phyloP scores from a whole-genome alignment of 37 sponge, comb jelly and placozoan genomes.

The Amphimedon queenslandica region DNA sequence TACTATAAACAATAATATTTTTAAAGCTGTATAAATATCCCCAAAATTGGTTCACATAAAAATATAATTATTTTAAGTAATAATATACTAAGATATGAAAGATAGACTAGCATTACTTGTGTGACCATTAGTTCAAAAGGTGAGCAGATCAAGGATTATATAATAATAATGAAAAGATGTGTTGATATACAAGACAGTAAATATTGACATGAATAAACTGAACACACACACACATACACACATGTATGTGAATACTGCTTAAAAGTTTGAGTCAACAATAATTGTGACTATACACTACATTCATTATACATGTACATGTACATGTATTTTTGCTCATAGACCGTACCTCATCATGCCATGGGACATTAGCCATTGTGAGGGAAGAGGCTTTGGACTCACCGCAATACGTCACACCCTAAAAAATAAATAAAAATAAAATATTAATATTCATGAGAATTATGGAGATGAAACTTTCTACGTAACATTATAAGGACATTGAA shows the following conservation, averaged over 20 bases:
- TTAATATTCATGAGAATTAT: no score
- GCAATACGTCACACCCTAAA: slow-evolving; percentile 93
- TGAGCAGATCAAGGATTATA: no score
- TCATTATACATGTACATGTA: neutral
- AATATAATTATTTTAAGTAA: neutral
- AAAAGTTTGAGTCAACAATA: neutral
- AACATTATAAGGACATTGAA: neutral
- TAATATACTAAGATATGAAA: no score
- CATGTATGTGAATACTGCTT: no score
- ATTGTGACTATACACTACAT: neutral
- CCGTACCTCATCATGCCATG: slow-evolving; percentile 94
- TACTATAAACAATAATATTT: no score
- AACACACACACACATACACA: neutral
- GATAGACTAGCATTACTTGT: no score
- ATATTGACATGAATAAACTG: neutral
- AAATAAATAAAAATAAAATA: neutral
- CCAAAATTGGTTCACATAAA: neutral
- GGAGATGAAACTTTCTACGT: neutral
- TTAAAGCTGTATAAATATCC: no score
- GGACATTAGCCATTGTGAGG: slow-evolving; percentile 89
- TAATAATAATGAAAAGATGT: no score
- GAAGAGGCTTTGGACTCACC: slow-evolving; percentile 86
- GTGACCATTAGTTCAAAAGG: no score
- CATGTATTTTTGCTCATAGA: neutral
- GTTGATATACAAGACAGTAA: no score